Evolutionary conservation across 2,888 invertebrate species (phyloP), one percentile per base, ranked within the genome.

Genomic region (Punctoribates punctum): DNA sequence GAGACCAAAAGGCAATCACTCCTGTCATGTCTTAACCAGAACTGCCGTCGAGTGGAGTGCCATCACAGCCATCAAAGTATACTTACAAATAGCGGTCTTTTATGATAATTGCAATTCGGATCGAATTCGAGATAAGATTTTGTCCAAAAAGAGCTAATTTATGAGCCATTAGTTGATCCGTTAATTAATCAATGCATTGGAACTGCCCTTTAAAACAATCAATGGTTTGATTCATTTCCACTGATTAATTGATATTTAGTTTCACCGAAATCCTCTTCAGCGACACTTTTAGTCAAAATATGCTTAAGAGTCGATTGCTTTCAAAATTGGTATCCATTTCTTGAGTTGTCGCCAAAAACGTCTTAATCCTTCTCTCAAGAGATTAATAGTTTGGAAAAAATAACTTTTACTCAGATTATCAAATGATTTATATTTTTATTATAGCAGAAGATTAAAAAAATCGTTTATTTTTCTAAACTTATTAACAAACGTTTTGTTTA

Each of bases 1-100:
- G 75, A 13, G 75, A 75, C 34, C 75, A 75, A 67, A 65, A 75
- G 51, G 65, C 75, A 29, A 74, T 60, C 34, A 75, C 46, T 17
- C 34, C 73, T 67, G 67, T 67, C 42, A 67, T 67, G 38, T 67
- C 67, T 9, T 67, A 67, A 67, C 29, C 57, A 48, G 2, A 48
- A 48, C 46, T 57, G 25, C 60, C 9, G 11, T 34, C 1, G n/a
- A n/a, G 13, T 17, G 27, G 38, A 13, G 65, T 65, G 65, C 65
- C n/a, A n/a, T n/a, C n/a, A n/a, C n/a, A n/a, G n/a, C n/a, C 65
- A 65, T 65, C 65, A 65, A 65, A 65, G 65, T 65, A 65, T 65
- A 65, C 65, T 65, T n/a, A n/a, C n/a, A n/a, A n/a, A n/a, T 65
- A 65, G 29, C 65, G 15, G 9, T 65, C 65, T 34, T 65, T 65